These are phyloP conservation scores for Lichenostomus cassidix DNA, from an alignment of 2,113 vertebrate genomes.

Conservation along the genomic window DNA sequence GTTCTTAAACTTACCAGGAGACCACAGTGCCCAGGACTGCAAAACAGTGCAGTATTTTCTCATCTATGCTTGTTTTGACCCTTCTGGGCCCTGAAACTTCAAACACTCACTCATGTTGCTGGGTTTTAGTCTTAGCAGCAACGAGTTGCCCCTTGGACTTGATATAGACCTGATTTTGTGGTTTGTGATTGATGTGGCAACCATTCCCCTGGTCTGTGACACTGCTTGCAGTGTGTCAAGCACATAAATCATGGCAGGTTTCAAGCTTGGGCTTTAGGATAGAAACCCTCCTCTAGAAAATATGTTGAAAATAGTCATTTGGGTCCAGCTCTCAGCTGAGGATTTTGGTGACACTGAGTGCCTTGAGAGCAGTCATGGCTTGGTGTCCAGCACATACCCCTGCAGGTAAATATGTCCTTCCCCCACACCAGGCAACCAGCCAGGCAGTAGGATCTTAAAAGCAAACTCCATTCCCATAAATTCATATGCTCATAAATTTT, in stretches of 20 bases:
- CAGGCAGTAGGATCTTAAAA: background rate
- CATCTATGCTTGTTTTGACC: background rate
- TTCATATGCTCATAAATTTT: constrained; percentile 14
- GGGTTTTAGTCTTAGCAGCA: background rate
- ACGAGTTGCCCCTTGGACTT: background rate
- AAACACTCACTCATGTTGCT: background rate
- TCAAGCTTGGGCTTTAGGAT: background rate
- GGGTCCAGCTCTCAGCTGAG: background rate
- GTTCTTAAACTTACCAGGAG: background rate
- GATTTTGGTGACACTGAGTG: background rate
- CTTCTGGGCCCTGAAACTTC: background rate
- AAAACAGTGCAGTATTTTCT: background rate
- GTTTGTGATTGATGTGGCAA: background rate
- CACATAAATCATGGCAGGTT: background rate
- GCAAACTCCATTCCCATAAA: background rate
- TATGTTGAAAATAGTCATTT: background rate
- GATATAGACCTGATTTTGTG: background rate
- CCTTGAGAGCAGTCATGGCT: background rate
- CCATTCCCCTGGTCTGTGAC: rapidly evolving
- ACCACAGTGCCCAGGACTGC: background rate
- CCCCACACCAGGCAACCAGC: background rate
- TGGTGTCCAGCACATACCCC: background rate
- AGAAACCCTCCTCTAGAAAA: background rate
- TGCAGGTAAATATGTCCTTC: background rate
- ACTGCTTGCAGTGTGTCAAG: background rate